Evolutionary conservation across 2,888 invertebrate species (phyloP), one percentile per base, ranked within the genome.

Genomic region (Tetragonula carbonaria): DNA sequence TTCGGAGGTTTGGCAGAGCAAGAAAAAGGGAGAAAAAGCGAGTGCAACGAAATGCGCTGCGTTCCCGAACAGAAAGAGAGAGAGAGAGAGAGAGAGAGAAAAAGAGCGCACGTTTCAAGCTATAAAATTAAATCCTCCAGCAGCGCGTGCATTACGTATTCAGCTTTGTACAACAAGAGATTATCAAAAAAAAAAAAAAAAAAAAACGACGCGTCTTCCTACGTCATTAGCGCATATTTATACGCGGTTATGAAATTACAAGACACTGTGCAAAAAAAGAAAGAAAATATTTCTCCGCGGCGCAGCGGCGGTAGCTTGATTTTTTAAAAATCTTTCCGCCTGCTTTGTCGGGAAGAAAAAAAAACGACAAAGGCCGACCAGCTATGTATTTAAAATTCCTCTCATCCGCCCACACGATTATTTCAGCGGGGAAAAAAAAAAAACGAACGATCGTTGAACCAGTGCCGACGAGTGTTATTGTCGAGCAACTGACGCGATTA

Each of bases 71-170:
- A 8, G 8, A 38, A 0, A 28, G 28, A 28, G 33, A 33, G 33
- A 33, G 33, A 33, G 3, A 33, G 8, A 45, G 45, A 53, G 53
- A 53, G 21, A 53, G 18, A 21, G 16, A 16, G n/a, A n/a, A n/a
- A n/a, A 38, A 5, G 38, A n/a, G 14, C 16, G 16, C 18, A 18
- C 38, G 11, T 67, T 67, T 66, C 14, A 38, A 66, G 38, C 38
- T 21, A 66, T 66, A 38, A 50, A 45, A 45, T 67, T 11, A 50
- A 50, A 66, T 66, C 14, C n/a, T 66, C n/a, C n/a, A 16, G 6
- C n/a, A n/a, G 6, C 66, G n/a, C 66, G 66, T 66, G n/a, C 8
- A 38, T 66, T n/a, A 66, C n/a, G n/a, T 45, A 66, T 66, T 66
- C 66, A 66, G 18, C 11, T 67, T 50, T 50, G 23, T 67, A 8